Evolutionary conservation across 2,888 invertebrate species (phyloP).

Genomic region (Leucoma salicis): DNA sequence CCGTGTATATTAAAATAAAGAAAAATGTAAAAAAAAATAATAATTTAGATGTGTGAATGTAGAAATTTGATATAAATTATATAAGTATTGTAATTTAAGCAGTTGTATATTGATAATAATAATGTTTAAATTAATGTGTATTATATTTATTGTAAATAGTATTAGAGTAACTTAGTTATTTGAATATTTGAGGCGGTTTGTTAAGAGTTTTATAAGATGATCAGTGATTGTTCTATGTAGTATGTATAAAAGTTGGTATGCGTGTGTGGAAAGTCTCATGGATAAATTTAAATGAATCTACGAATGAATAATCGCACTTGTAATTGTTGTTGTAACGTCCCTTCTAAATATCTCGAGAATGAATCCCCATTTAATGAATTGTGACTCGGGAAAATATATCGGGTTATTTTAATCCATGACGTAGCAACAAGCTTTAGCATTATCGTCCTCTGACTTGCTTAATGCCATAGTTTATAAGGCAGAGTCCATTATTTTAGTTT

Average conservation of each 20-base stretch:
- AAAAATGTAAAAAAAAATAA: slow-evolving; percentile 40
- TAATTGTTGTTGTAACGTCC: slow-evolving; percentile 23
- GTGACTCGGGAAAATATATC: too few relatives aligned
- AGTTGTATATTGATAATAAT: slow-evolving; percentile 30
- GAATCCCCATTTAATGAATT: slow-evolving; percentile 24
- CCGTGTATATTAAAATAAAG: slow-evolving; percentile 14
- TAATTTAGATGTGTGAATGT: slow-evolving; percentile 35
- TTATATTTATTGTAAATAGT: slow-evolving; percentile 54
- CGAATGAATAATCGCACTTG: slow-evolving; percentile 23
- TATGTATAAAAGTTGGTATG: slow-evolving; percentile 41
- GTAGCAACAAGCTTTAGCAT: slow-evolving; percentile 17
- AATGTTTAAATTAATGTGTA: slow-evolving; percentile 44
- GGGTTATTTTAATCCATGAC: slow-evolving; percentile 31
- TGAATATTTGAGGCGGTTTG: slow-evolving; percentile 47
- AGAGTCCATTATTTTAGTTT: slow-evolving; percentile 29
- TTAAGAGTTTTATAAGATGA: slow-evolving; percentile 56
- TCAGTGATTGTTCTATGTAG: slow-evolving; percentile 37
- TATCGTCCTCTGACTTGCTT: background rate
- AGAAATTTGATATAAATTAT: slow-evolving; percentile 31
- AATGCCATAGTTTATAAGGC: slow-evolving; percentile 12
- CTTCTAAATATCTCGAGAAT: slow-evolving; percentile 8
- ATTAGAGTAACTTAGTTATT: slow-evolving; percentile 37
- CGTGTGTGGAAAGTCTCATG: slow-evolving; percentile 54
- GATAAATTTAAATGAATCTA: slow-evolving; percentile 31
- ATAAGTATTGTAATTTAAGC: slow-evolving; percentile 29